Evolutionary conservation across 2,797 vertebrate species (phyloP).

Genomic region (Muscicapa striata): DNA sequence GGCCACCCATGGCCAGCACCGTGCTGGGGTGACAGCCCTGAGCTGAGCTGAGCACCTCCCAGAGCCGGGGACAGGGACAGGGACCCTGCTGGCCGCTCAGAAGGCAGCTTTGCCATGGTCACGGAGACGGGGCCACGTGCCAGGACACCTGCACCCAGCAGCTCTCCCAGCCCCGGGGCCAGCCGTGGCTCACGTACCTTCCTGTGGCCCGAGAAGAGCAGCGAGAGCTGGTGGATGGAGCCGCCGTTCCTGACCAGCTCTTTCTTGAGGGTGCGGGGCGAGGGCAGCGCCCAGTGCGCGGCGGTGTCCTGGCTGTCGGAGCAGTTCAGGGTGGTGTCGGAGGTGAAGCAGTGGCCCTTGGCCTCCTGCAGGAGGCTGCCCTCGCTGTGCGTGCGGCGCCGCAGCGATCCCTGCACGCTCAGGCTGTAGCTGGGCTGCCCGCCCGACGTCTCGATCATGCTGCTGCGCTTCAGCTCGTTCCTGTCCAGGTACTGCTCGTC

Average conservation of each 20-base stretch:
- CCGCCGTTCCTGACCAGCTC: constrained; percentile 90
- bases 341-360: constrained; percentile 87
- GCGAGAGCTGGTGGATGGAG: constrained; percentile 92
- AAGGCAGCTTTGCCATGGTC: neutral
- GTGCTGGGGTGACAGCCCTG: neutral
- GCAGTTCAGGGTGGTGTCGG: constrained; percentile 93
- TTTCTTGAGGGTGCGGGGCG: constrained; percentile 92
- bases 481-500: constrained; percentile 85
- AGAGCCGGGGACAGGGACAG: neutral
- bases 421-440: constrained; percentile 83
- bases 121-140: accelerated
- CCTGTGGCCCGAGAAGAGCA: constrained; percentile 90
- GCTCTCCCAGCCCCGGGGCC: accelerated
- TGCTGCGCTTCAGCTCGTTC: constrained; percentile 85
- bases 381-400: constrained; percentile 94
- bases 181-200: constrained; percentile 80
- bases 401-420: constrained; percentile 89
- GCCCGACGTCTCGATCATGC: constrained; percentile 87
- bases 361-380: constrained; percentile 93
- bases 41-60: neutral
- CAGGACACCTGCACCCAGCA: neutral
- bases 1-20: neutral
- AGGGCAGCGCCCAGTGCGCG: constrained; percentile 87
- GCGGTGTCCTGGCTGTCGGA: constrained; percentile 76
- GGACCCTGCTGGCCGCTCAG: neutral